A percentile compares a stretch with the other conserved stretches of the same genome.
Evolutionary conservation across 2,797 vertebrate species (phyloP).

Genomic region (Trichosurus vulpecula): DNA sequence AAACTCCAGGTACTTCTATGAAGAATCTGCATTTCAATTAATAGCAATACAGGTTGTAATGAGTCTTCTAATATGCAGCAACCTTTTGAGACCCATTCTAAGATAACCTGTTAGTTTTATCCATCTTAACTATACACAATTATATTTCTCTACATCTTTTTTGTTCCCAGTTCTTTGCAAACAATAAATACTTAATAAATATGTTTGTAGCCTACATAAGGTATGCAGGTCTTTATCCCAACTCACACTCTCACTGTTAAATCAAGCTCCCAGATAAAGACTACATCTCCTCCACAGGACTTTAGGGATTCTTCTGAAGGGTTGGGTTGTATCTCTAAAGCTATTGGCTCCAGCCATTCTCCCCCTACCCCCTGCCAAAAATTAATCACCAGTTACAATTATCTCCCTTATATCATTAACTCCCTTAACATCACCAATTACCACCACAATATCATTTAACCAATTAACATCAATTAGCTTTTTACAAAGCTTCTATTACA

Average conservation of each 20-base stretch:
- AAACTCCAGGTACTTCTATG: no score
- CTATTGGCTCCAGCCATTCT: not conserved
- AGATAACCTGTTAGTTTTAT: not conserved
- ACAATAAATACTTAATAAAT: not conserved
- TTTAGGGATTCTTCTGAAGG: not conserved
- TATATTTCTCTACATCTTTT: not conserved
- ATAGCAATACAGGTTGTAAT: no score
- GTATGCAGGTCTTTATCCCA: no score
- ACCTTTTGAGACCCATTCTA: not conserved
- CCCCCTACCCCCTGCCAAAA: fast-evolving
- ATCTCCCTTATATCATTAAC: not conserved
- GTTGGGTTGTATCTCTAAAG: not conserved
- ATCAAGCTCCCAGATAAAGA: not conserved
- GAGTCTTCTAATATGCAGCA: not conserved
- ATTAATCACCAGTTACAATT: not conserved
- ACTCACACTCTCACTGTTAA: not conserved
- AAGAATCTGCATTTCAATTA: no score
- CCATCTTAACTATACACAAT: not conserved
- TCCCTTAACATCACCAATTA: not conserved
- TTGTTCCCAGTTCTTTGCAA: not conserved
- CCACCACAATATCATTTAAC: not conserved
- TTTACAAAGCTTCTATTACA: no score
- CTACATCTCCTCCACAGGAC: not conserved
- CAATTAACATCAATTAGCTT: not conserved
- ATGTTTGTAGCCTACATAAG: not conserved